Percentiles rank a stretch among this genome's conserved stretches.
Conservation (phyloP, 2,113 vertebrate genomes). For the Colaptes auratus region DNA sequence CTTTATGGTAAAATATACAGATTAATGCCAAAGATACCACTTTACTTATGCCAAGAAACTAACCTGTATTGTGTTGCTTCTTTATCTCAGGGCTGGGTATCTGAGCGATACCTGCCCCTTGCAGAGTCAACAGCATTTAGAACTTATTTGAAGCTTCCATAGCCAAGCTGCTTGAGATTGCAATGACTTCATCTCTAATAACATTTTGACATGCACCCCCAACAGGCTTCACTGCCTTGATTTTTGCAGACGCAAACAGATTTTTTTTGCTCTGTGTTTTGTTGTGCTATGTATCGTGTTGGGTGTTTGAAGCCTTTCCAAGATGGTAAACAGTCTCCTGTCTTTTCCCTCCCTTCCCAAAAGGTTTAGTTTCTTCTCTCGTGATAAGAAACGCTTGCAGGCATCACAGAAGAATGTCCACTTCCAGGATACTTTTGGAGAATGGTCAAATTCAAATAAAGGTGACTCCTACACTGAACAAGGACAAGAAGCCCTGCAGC, state of each 20-base stretch:
- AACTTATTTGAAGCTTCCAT: conserved; percentile 32
- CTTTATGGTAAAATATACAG: background rate
- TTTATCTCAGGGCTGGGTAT: background rate
- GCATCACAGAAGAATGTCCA: conserved; percentile 71
- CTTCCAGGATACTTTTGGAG: conserved; percentile 79
- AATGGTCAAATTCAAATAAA: conserved; percentile 84
- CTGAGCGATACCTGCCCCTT: conserved; percentile 15
- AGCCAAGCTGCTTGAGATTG: conserved; percentile 44
- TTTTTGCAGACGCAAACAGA: conserved; percentile 34
- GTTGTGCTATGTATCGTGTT: background rate
- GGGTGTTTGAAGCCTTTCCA: background rate
- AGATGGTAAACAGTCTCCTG: background rate
- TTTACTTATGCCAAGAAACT: conserved; percentile 56
- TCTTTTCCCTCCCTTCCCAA: background rate
- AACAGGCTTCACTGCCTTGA: conserved; percentile 35
- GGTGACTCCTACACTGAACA: conserved; percentile 89
- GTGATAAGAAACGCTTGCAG: conserved; percentile 88
- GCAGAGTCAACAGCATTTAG: conserved; percentile 57
- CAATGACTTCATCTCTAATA: conserved; percentile 58
- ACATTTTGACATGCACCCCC: conserved; percentile 22
- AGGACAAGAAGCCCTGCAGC: conserved; percentile 93
- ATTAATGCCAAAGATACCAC: conserved; percentile 61
- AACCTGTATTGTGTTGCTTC: background rate
- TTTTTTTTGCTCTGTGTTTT: conserved; percentile 25
- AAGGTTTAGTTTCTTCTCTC: conserved; percentile 99